These are phyloP conservation scores for Cochlearius cochlearius DNA, from an alignment of 2,113 vertebrate genomes.

Conservation along the genomic window DNA sequence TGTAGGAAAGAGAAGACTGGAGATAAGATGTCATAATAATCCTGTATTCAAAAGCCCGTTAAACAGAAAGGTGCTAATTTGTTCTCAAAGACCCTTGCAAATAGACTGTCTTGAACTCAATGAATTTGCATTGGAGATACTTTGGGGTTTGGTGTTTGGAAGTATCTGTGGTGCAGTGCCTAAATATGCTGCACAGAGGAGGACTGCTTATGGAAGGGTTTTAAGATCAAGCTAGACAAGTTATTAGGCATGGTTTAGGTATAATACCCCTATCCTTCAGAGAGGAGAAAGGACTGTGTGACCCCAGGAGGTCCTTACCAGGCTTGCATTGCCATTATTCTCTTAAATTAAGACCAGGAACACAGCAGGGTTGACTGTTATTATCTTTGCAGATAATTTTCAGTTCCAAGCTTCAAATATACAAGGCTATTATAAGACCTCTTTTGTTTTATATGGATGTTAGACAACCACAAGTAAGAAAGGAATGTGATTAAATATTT, in stretches of 20 bases:
- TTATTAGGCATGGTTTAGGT: neutral
- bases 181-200: neutral
- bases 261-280: neutral
- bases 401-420: neutral
- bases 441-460: neutral
- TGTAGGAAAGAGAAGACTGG: neutral
- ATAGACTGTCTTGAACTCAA: neutral
- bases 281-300: neutral
- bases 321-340: neutral
- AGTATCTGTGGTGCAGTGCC: neutral
- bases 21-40: neutral
- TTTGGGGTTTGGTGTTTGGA: neutral
- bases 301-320: neutral
- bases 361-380: neutral
- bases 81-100: neutral
- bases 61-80: neutral
- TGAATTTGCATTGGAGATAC: neutral
- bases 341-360: slow-evolving; percentile 12
- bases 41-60: neutral
- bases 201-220: neutral
- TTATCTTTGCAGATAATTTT: neutral
- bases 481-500: neutral
- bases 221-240: neutral
- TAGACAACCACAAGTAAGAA: neutral
- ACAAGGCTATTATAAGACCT: neutral